Evolutionary conservation across 2,888 invertebrate genomes (phyloP).

Genomic region (Drosophila putrida): DNA sequence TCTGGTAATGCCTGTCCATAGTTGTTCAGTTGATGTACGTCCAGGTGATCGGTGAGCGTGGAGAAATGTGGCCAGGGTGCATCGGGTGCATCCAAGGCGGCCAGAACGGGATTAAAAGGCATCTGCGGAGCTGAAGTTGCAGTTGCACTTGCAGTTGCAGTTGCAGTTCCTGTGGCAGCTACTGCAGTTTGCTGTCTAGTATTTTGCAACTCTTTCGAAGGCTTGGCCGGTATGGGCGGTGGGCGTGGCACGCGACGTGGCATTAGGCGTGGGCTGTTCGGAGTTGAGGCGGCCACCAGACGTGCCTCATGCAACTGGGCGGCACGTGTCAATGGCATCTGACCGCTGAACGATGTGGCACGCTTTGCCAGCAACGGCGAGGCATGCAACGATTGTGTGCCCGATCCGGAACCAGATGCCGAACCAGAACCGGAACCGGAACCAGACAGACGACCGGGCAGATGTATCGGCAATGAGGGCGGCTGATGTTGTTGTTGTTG

Average conservation of each 20-base stretch:
- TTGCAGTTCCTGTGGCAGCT: constrained; percentile 37
- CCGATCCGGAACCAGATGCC: constrained; percentile 48
- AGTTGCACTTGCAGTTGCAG: constrained; percentile 41
- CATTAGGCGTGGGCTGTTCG: constrained; percentile 90
- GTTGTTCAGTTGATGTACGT: constrained; percentile 85
- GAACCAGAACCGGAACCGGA: constrained; percentile 50
- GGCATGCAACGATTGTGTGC: constrained; percentile 79
- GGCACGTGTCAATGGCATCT: constrained; percentile 75
- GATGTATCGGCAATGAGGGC: constrained; percentile 57
- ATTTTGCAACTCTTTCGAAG: constrained; percentile 53
- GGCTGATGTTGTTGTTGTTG: constrained; percentile 68
- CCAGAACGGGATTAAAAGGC: constrained; percentile 69
- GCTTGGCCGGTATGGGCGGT: constrained; percentile 84
- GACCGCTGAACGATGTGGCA: constrained; percentile 83
- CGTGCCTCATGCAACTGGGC: constrained; percentile 62
- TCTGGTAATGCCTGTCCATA: constrained; percentile 85
- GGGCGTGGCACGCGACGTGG: constrained; percentile 87
- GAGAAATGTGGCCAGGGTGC: constrained; percentile 85
- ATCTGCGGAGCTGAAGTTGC: constrained; percentile 3
- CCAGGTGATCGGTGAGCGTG: constrained; percentile 83
- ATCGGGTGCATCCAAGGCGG: constrained; percentile 82
- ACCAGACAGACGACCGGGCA: constrained; percentile 43
- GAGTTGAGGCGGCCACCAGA: constrained; percentile 86
- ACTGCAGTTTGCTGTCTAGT: not conserved
- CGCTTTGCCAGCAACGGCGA: constrained; percentile 84